Percentiles rank a stretch among this genome's conserved stretches.
phyloP scores from a whole-genome alignment of 2,113 vertebrate species.

The Microcebus murinus region DNA sequence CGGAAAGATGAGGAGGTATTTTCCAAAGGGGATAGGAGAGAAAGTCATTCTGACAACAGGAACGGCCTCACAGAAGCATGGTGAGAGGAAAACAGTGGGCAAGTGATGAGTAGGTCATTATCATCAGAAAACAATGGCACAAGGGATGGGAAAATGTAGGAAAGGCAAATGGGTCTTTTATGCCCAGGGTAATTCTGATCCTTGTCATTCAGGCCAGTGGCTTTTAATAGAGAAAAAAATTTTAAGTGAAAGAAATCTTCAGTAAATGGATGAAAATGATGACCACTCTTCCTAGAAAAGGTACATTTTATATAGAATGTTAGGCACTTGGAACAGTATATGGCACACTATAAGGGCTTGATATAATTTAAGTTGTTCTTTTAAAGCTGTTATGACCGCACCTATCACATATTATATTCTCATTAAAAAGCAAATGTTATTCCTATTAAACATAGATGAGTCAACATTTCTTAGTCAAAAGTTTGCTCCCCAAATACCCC shows the following conservation, averaged over 20 bases:
- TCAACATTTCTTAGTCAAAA: not conserved
- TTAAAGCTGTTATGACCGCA: not conserved
- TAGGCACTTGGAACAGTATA: not conserved
- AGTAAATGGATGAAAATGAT: not conserved
- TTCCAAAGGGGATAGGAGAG: not conserved
- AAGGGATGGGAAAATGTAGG: too few species aligned
- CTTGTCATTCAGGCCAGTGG: not conserved
- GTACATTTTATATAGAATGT: not conserved
- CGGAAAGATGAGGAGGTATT: not conserved
- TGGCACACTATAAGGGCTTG: not conserved
- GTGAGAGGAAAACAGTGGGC: not conserved
- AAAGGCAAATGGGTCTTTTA: not conserved
- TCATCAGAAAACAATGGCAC: not conserved
- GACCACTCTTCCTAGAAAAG: not conserved
- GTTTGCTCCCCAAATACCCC: not conserved
- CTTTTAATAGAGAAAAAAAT: not conserved
- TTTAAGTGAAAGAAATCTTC: slow-evolving; percentile 3
- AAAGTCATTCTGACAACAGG: not conserved
- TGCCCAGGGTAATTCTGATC: not conserved
- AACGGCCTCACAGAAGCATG: not conserved
- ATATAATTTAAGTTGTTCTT: not conserved
- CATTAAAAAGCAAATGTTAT: not conserved
- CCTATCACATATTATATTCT: not conserved
- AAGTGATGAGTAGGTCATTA: not conserved
- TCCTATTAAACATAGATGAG: slow-evolving; percentile 5